These are phyloP conservation scores for Lucifuga dentata DNA, from an alignment of 2,113 vertebrate genomes.

Conservation along the genomic window DNA sequence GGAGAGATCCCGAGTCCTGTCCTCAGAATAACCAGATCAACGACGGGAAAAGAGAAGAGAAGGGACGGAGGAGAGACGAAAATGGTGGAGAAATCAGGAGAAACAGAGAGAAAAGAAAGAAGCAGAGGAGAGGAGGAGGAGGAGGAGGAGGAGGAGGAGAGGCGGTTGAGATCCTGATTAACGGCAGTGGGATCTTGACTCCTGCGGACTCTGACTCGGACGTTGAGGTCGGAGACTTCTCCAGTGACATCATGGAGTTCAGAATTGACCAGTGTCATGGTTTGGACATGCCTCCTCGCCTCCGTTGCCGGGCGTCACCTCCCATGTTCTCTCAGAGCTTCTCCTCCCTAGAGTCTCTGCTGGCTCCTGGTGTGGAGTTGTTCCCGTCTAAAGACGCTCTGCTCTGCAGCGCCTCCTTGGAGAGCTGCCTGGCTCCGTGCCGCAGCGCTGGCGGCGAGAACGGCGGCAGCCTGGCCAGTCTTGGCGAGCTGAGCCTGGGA, in stretches of 20 bases:
- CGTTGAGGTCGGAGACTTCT: conserved; percentile 34
- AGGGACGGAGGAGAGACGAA: conserved; percentile 66
- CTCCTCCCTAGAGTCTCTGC: conserved; percentile 95
- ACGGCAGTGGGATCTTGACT: conserved; percentile 76
- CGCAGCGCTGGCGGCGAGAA: conserved; percentile 83
- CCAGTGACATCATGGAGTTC: conserved; percentile 58
- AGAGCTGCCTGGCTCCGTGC: conserved; percentile 89
- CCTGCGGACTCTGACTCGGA: conserved; percentile 80
- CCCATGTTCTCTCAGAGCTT: conserved; percentile 82
- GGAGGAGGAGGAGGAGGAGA: conserved; percentile 84
- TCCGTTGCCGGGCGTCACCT: background rate
- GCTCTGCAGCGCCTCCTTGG: conserved; percentile 91
- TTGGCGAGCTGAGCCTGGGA: conserved; percentile 46
- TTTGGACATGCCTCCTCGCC: conserved; percentile 39
- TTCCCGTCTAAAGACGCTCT: conserved; percentile 87
- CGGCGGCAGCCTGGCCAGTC: conserved; percentile 85
- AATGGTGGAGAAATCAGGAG: conserved; percentile 53
- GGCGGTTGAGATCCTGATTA: conserved; percentile 86
- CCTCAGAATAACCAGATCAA: conserved; percentile 17
- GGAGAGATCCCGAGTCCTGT: background rate
- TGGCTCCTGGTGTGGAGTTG: conserved; percentile 85
- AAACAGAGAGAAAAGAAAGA: conserved; percentile 74
- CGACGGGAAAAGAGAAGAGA: conserved; percentile 66
- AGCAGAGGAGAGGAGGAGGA: conserved; percentile 78
- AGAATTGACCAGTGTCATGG: conserved; percentile 21